These are phyloP conservation scores for Macrotrachela quadricornifera DNA, from an alignment of 1,140 invertebrate genomes.

Conservation along the genomic window DNA sequence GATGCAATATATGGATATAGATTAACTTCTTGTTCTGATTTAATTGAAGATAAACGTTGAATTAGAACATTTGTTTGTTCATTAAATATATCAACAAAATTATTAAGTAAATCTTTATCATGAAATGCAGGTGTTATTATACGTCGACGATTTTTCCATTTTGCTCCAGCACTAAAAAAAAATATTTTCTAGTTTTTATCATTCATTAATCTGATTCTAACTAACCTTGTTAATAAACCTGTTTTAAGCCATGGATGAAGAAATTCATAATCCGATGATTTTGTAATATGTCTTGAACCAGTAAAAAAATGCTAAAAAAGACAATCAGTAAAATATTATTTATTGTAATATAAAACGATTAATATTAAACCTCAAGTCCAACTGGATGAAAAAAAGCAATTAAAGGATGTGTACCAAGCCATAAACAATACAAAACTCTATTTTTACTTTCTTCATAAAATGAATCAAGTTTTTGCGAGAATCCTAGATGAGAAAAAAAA, in stretches of 20 bases:
- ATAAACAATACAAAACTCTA: too few species aligned
- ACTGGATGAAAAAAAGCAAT: too few species aligned
- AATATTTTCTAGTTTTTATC: too few species aligned
- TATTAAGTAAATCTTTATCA: constrained; percentile 54
- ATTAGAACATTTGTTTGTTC: constrained; percentile 47
- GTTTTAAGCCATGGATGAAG: constrained; percentile 27
- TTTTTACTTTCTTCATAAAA: too few species aligned
- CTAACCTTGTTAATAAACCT: neutral
- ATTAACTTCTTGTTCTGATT: constrained; percentile 42
- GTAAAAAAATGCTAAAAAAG: constrained; percentile 6
- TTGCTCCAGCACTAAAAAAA: too few species aligned
- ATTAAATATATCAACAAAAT: constrained; percentile 58
- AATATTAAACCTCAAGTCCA: too few species aligned
- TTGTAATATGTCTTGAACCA: constrained; percentile 19
- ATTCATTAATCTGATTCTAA: too few species aligned
- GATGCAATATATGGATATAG: constrained; percentile 52
- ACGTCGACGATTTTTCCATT: constrained; percentile 39
- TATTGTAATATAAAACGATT: too few species aligned
- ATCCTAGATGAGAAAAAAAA: too few species aligned
- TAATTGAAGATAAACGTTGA: constrained; percentile 36
- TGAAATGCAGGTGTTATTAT: constrained; percentile 75
- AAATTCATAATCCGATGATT: constrained; percentile 48
- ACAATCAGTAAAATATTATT: too few species aligned
- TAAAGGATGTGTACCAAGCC: too few species aligned
- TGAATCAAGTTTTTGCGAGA: too few species aligned